Evolutionary conservation across 2,888 invertebrate genomes (phyloP), one percentile per base, ranked within the genome.

Genomic region (Nemapogon koenigi): DNA sequence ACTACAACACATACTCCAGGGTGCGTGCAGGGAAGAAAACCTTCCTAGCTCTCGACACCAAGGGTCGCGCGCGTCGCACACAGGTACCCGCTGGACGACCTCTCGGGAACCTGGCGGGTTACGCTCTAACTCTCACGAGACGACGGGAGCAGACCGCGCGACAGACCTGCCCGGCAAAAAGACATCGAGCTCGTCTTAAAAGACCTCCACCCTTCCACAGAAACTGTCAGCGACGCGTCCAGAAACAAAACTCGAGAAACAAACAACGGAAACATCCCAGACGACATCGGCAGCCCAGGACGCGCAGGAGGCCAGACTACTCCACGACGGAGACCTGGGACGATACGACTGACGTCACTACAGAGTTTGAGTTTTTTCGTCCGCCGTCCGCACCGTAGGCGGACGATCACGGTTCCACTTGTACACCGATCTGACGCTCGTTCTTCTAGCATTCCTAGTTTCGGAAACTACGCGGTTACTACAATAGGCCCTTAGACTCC

Each of bases 1-100:
- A 90, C 66, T 92, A 91, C 81, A 92, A 91, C 68, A 90, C 89
- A 41, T 93, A 92, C 76, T 88, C 90, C 55, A 85, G 87, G 63
- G 84, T 88, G 69, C 65, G 73, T 46, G 80, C 70, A 46, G 82
- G 84, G 52, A 79, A 81, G 61, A 85, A 86, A 53, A 88, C 89
- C 36, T 92, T 88, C 76, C 78, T 92, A 66, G 92, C 90, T 45
- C 73, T 92, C 47, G 88, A 89, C 69, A 84, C 86, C 48, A 75
- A 82, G 45, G 91, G 91, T 16, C 83, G 84, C 54, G 83, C 90
- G 51, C 80, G 90, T 42, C 85, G 86, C 53, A 86, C 89, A 46
- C 87, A 88, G 73, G 82, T 90, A 45, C 85, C 87, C 41, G 82
- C 83, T 39, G 80, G 66, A 50, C 79, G 86, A 46, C 81, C 84